Evolutionary conservation across 1,140 invertebrate genomes (phyloP), one percentile per base, ranked within the genome.

Genomic region (Ostrea edulis): DNA sequence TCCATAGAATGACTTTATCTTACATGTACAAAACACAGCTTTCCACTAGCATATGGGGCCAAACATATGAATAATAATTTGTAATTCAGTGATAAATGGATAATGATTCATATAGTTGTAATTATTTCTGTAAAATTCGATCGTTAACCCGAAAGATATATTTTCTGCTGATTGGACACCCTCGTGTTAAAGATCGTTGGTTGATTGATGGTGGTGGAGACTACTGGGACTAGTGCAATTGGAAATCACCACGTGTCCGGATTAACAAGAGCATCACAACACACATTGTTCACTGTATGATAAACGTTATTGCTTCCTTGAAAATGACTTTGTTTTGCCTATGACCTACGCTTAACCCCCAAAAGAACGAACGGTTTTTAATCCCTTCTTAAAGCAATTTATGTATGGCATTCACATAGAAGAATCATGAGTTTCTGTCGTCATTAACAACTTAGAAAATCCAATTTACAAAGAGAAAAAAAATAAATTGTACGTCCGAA

Each of bases 371-470:
- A 77, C 14, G 68, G 22, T 77, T 77, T 77, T 77, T 77, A 77
- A 77, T 77, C 68, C 68, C 25, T 25, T 77, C 68, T 25, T 8
- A 77, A 77, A 77, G 68, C 68, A 77, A 77, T 77, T 77, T 77
- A 77, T 77, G 68, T 77, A 77, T 77, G 68, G 68, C 29, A 77
- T 77, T 77, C 68, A 77, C 68, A 77, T 25, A 77, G 22, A 25
- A 77, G 68, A 77, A 25, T 25, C 68, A 25, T 14, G 29, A 77
- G 29, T 77, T 77, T 25, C 68, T 35, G 29, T 77, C 68, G 68
- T 77, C 68, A 77, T 77, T 77, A 77, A 77, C 68, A 77, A 77
- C 68, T 77, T 77, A 77, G 68, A 77, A 77, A 77, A 77, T 77
- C 68, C 68, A 77, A 77, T 77, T 77, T 77, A 77, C 68, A 77